Conservation (phyloP, 30 jellyfish, hydroid and myxozoan genomes). For the Cassiopea andromeda region DNA sequence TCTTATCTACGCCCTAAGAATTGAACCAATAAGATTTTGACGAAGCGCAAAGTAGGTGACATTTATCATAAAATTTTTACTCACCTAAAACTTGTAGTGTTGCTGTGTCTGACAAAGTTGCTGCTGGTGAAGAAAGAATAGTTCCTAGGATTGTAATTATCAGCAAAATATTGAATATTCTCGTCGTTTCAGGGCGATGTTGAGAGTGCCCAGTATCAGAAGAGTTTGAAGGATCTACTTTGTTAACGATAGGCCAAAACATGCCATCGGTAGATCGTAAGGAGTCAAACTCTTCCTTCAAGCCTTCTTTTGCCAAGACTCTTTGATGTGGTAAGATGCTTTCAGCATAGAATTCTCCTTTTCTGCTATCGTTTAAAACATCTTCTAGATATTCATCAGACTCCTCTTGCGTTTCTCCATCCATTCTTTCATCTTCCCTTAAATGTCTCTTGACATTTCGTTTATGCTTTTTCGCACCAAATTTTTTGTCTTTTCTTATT, state of each 20-base stretch:
- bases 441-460: background rate
- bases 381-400: conserved; percentile 52
- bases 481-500: background rate
- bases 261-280: conserved; percentile 73
- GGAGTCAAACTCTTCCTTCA: conserved; percentile 93
- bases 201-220: conserved; percentile 55
- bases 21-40: too few species aligned
- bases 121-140: conserved; percentile 95
- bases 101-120: conserved; percentile 97
- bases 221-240: conserved; percentile 45
- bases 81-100: conserved; percentile 92
- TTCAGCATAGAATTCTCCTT: conserved; percentile 53
- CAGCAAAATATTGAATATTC: conserved; percentile 71
- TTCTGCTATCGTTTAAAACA: conserved; percentile 5
- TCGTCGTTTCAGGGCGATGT: conserved; percentile 40
- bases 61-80: background rate
- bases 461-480: background rate
- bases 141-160: conserved; percentile 92
- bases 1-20: too few species aligned
- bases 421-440: background rate
- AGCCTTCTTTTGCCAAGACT: conserved; percentile 85
- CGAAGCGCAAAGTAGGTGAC: too few species aligned
- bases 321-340: conserved; percentile 79
- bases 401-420: conserved; percentile 1
- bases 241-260: conserved; percentile 95